phyloP scores from a whole-genome alignment of 1,140 invertebrate genomes.

The Drosophila pseudoananassae region DNA sequence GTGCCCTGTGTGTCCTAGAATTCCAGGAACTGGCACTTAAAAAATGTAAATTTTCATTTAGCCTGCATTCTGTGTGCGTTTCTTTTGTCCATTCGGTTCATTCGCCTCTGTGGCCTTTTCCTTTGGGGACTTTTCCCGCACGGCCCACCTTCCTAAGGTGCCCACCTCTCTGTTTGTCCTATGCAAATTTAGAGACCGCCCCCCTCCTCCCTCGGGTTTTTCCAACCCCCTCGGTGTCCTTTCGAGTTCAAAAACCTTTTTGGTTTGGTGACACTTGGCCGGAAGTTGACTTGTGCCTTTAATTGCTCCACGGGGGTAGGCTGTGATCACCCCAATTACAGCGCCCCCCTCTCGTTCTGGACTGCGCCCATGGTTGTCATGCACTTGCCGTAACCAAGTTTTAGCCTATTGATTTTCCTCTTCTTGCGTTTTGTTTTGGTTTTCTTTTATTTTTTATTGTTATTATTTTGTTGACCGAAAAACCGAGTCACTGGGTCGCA shows the following conservation, averaged over 20 bases:
- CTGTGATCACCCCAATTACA: background rate
- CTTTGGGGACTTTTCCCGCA: background rate
- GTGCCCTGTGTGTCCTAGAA: slow-evolving; percentile 1
- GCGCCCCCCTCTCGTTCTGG: background rate
- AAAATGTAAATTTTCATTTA: slow-evolving; percentile 24
- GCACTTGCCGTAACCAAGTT: slow-evolving; percentile 62
- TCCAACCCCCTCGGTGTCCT: slow-evolving; percentile 8
- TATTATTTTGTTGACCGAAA: slow-evolving; percentile 32
- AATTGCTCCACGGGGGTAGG: slow-evolving; percentile 52
- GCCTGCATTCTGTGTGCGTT: slow-evolving; percentile 12
- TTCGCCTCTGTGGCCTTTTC: slow-evolving; percentile 40
- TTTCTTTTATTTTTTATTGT: slow-evolving; percentile 23
- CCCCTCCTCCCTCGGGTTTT: too few species aligned
- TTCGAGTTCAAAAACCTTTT: slow-evolving; percentile 73
- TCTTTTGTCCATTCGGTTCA: slow-evolving; percentile 31
- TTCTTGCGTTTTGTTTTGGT: slow-evolving; percentile 32
- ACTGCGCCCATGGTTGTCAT: slow-evolving; percentile 44
- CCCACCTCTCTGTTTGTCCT: slow-evolving; percentile 41
- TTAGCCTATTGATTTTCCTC: slow-evolving; percentile 66
- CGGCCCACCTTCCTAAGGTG: background rate
- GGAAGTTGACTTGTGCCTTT: slow-evolving; percentile 61
- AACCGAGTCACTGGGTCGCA: slow-evolving; percentile 73
- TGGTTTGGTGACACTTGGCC: slow-evolving; percentile 74
- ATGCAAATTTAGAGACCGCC: slow-evolving; percentile 62
- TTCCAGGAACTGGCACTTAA: slow-evolving; percentile 9